phyloP scores from a whole-genome alignment of 1,140 invertebrate genomes.

The Megalonaias nervosa region DNA sequence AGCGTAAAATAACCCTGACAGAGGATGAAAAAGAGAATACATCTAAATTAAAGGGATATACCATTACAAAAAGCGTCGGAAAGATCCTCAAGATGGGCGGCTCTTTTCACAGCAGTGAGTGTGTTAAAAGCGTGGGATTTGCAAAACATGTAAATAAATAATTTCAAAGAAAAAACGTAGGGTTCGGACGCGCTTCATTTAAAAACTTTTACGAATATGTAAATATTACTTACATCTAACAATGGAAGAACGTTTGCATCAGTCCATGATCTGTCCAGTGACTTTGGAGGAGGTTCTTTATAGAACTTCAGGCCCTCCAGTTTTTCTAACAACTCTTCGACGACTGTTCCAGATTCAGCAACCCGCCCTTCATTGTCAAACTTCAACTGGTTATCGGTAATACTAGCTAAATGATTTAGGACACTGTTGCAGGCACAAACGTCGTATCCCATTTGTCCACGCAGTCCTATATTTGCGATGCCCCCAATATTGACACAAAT shows the following conservation, averaged over 20 bases:
- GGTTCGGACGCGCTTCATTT: not conserved
- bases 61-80: too few relatives aligned
- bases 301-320: slow-evolving; percentile 57
- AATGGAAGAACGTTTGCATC: slow-evolving; percentile 52
- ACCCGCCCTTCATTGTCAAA: slow-evolving; percentile 59
- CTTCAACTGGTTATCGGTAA: slow-evolving; percentile 30
- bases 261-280: slow-evolving; percentile 59
- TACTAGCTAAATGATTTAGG: slow-evolving; percentile 57
- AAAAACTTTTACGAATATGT: not conserved
- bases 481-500: slow-evolving; percentile 68
- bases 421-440: slow-evolving; percentile 62
- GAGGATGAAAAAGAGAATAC: too few relatives aligned
- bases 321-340: slow-evolving; percentile 42
- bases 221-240: slow-evolving; percentile 54
- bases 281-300: slow-evolving; percentile 55
- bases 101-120: too few relatives aligned
- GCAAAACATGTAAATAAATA: too few relatives aligned
- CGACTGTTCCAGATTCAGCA: slow-evolving; percentile 49
- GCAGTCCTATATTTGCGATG: slow-evolving; percentile 63
- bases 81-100: too few relatives aligned
- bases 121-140: too few relatives aligned
- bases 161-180: too few relatives aligned
- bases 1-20: too few relatives aligned
- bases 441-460: slow-evolving; percentile 54
- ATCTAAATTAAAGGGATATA: too few relatives aligned